Conservation (phyloP, 2,888 invertebrate genomes). For the Crepidodera aurea region DNA sequence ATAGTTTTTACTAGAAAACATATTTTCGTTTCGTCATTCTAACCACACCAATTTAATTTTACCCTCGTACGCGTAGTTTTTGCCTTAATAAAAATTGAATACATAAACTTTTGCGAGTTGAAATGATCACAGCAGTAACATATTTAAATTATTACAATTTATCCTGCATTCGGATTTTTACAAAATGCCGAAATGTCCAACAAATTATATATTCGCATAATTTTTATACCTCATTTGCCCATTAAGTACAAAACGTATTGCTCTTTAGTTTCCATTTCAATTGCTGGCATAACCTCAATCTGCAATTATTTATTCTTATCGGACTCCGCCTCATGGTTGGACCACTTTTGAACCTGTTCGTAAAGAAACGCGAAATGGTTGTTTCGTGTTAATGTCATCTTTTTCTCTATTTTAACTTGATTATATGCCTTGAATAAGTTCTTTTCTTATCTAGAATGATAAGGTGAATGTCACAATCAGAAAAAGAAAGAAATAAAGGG, state of each 20-base stretch:
- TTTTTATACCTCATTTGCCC: slow-evolving; percentile 51
- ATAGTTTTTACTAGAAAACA: too few species aligned
- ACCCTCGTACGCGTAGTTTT: too few species aligned
- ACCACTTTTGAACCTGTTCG: slow-evolving; percentile 43
- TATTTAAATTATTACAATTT: slow-evolving; percentile 48
- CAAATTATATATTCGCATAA: slow-evolving; percentile 50
- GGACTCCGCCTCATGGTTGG: slow-evolving; percentile 43
- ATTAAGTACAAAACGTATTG: slow-evolving; percentile 52
- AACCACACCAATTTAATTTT: too few species aligned
- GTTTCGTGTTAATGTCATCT: slow-evolving; percentile 17
- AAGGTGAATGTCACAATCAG: neutral
- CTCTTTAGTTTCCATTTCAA: slow-evolving; percentile 47
- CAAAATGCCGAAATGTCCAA: slow-evolving; percentile 37
- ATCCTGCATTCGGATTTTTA: slow-evolving; percentile 37
- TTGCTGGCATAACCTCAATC: slow-evolving; percentile 41
- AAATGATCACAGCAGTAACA: slow-evolving; percentile 44
- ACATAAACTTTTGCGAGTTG: neutral
- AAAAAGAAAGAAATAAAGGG: too few species aligned
- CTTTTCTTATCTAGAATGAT: slow-evolving; percentile 1
- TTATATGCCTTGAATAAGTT: neutral
- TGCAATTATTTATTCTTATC: slow-evolving; percentile 49
- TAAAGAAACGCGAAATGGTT: slow-evolving; percentile 16
- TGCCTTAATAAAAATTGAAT: neutral
- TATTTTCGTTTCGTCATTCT: too few species aligned
- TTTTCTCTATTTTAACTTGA: slow-evolving; percentile 9